Percentiles rank a stretch among this genome's conserved stretches.
Evolutionary conservation across 2,113 vertebrate species (phyloP).

Genomic region (Felis catus): F.catus_Fca126_mat1.0 CM031421.1:70811001-70811500

Average conservation of each 20-base stretch:
- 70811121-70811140: constrained; percentile 69
- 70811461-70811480: constrained; percentile 46
- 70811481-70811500: constrained; percentile 2
- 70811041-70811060: constrained; percentile 71
- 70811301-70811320: constrained; percentile 3
- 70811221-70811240: constrained; percentile 39
- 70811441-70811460: constrained; percentile 48
- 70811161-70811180: constrained; percentile 62
- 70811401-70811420: not conserved
- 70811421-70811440: not conserved
- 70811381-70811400: constrained; percentile 11
- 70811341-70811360: not conserved
- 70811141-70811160: constrained; percentile 40
- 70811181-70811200: constrained; percentile 42
- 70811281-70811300: not conserved
- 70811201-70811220: constrained; percentile 44
- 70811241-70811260: constrained; percentile 50
- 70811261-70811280: constrained; percentile 29
- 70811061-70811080: constrained; percentile 65
- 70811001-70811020: constrained; percentile 78
- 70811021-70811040: constrained; percentile 69
- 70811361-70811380: not conserved
- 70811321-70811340: not conserved
- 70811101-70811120: constrained; percentile 62
- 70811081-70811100: constrained; percentile 66